Base-by-base conservation (phyloP, 2,113 vertebrate genomes). In the Leptodactylus fuscus region DNA sequence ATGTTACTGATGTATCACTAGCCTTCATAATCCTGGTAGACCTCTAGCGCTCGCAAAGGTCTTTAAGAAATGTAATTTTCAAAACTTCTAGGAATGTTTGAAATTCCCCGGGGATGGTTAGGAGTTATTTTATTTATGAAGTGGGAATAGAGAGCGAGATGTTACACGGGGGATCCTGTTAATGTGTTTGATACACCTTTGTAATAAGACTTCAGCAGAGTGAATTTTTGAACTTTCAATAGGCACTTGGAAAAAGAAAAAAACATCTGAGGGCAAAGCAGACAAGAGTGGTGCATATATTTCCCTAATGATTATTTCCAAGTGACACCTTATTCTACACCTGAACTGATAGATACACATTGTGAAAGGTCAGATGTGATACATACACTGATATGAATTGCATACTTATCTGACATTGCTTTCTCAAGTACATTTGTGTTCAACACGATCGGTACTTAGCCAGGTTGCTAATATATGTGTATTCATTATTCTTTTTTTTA, bases 31-130 rank as follows among this genome's bases (percentile, higher is more conserved):
- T 85, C 74, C 74, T 85, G 60, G 60, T 65, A 79, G 44, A 53
- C 60, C 48, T 85, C 60, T 41, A 20, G 29, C 29, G 3, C 32
- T 67, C 60, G 7, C 38, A 20, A 77, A 76, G 83, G 55, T 78
- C 62, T 69, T 69, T 70, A 78, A 41, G 58, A 79, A 70, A 85
- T 79, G 75, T 85, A 85, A 79, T 85, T 85, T 70, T 51, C 60
- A 78, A 49, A 85, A 79, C 44, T 78, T 70, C 8, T 29, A 70
- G 58, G 71, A 84, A 70, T 67, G 22, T 65, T 85, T 85, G 60
- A 53, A 55, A 79, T 85, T 65, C 83, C 74, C 75, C n/a, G 36
- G 22, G 83, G 83, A 69, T 78, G 18, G 12, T 18, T 69, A 10
- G 48, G 48, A 85, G 75, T 51, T 79, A 69, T 85, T 76, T 49